A percentile compares a stretch with the other conserved stretches of the same genome.
phyloP scores from a whole-genome alignment of 2,888 invertebrate species.

The Hypselothyrea guttata region DNA sequence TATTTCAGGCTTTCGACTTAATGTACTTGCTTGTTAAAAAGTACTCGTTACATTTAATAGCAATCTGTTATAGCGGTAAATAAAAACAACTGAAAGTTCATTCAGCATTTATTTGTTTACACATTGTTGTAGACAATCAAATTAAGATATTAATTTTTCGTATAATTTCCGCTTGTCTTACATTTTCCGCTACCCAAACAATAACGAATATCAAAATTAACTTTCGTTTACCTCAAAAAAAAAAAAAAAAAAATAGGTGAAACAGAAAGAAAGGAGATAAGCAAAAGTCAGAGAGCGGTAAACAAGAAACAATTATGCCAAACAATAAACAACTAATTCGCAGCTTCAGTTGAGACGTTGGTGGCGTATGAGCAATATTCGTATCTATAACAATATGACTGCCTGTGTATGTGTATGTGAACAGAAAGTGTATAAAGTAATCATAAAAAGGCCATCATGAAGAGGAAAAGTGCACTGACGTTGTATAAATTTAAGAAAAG shows the following conservation, averaged over 20 bases:
- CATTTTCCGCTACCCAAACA: slow-evolving; percentile 57
- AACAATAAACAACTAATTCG: slow-evolving; percentile 73
- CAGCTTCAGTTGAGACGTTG: slow-evolving; percentile 50
- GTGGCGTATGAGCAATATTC: slow-evolving; percentile 46
- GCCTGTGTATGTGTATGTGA: slow-evolving; percentile 10
- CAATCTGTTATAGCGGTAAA: slow-evolving; percentile 5
- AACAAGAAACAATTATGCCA: slow-evolving; percentile 71
- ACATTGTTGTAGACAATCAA: slow-evolving; percentile 16
- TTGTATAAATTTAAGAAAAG: slow-evolving; percentile 55
- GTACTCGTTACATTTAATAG: slow-evolving; percentile 16
- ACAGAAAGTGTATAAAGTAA: slow-evolving; percentile 45
- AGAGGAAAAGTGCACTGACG: slow-evolving; percentile 59
- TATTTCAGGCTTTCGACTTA: slow-evolving; percentile 16
- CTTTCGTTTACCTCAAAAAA: slow-evolving; percentile 61
- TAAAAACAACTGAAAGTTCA: not conserved
- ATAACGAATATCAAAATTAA: slow-evolving; percentile 60
- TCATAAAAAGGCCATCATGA: slow-evolving; percentile 68
- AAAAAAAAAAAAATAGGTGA: slow-evolving; percentile 26
- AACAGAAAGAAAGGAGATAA: slow-evolving; percentile 9
- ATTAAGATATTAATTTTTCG: slow-evolving; percentile 41
- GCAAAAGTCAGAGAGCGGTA: slow-evolving; percentile 24
- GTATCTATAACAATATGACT: slow-evolving; percentile 12
- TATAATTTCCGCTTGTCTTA: slow-evolving; percentile 64
- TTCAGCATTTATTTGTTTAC: not conserved
- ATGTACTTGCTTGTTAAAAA: slow-evolving; percentile 12